Base-by-base conservation (phyloP, 2,888 invertebrate species). In the Stictocephala bisonia region DNA sequence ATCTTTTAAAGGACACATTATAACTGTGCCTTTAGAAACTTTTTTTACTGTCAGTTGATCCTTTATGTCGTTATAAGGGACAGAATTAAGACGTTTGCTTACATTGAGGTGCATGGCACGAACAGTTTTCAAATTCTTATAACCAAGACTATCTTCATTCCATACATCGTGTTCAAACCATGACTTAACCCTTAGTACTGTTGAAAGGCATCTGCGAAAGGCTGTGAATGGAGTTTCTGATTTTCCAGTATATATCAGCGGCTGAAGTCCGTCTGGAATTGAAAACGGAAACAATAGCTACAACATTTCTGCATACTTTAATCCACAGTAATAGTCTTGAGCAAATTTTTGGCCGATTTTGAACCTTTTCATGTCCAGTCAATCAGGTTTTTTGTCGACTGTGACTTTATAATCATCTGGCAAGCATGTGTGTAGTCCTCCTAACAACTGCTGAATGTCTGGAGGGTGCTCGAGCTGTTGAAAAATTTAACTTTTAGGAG, bases 101-200 rank as follows among this genome's bases (percentile, higher is more conserved):
- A 85, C 82, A 7, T 76, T 73, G 0, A 78, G 75, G 75, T 88
- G 88, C 79, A 85, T 81, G 13, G 77, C 79, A n/a, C 86, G 83
- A 0, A 88, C 87, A 0, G 74, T 64, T 40, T 80, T 78, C 1
- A 88, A 81, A 27, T 86, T 86, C 29, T 82, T 83, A 74, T 85
- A 81, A 0, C 85, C 87, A 1, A 77, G 74, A 9, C 84, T 85
- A 0, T 82, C 82, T 15, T 81, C 77, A 7, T 84, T 82, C 85
- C 85, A 88, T 0, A 86, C 82, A 79, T 88, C 85, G 4, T 84
- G 83, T 29, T 81, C 83, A 78, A 85, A 86, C 89, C 88, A 89
- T 9, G 83, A 82, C 13, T 82, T 81, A 0, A 87, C 80, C 66
- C 86, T 84, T 0, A 79, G 71, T 0, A 82, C 79, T 0, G 88